Evolutionary conservation across 2,888 invertebrate genomes (phyloP).

Genomic region (Lampropteryx suffumata): DNA sequence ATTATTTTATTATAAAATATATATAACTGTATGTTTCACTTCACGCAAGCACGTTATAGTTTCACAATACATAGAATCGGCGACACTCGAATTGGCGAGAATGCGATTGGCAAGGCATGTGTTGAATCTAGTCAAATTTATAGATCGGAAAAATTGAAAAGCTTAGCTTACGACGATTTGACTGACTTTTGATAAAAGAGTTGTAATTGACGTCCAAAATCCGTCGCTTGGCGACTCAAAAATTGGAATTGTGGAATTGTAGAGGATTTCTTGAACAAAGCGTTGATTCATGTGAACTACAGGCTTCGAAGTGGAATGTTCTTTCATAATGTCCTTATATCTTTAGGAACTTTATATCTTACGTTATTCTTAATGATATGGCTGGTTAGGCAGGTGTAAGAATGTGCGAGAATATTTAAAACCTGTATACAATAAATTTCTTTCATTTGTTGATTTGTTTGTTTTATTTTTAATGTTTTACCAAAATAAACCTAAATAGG

Average conservation of each 20-base stretch:
- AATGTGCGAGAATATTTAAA: conserved; percentile 80
- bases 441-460: conserved; percentile 80
- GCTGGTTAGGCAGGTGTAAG: conserved; percentile 78
- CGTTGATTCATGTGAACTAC: conserved; percentile 60
- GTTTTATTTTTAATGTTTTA: conserved; percentile 59
- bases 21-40: conserved; percentile 64
- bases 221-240: conserved; percentile 72
- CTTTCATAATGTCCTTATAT: conserved; percentile 75
- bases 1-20: conserved; percentile 62
- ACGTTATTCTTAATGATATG: conserved; percentile 76
- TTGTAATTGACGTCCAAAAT: conserved; percentile 71
- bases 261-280: conserved; percentile 48
- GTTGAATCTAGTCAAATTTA: conserved; percentile 82
- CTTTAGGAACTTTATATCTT: conserved; percentile 78
- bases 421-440: conserved; percentile 84
- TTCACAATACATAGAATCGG: conserved; percentile 40
- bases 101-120: conserved; percentile 69
- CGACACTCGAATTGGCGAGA: conserved; percentile 56
- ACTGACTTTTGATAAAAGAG: conserved; percentile 66
- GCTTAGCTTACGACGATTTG: conserved; percentile 70
- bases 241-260: conserved; percentile 79
- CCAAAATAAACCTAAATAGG: too few relatives aligned
- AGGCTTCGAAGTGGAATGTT: conserved; percentile 50
- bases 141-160: conserved; percentile 57
- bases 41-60: conserved; percentile 68